Evolutionary conservation across 2,797 vertebrate species (phyloP).

Genomic region (Erethizon dorsatum): DNA sequence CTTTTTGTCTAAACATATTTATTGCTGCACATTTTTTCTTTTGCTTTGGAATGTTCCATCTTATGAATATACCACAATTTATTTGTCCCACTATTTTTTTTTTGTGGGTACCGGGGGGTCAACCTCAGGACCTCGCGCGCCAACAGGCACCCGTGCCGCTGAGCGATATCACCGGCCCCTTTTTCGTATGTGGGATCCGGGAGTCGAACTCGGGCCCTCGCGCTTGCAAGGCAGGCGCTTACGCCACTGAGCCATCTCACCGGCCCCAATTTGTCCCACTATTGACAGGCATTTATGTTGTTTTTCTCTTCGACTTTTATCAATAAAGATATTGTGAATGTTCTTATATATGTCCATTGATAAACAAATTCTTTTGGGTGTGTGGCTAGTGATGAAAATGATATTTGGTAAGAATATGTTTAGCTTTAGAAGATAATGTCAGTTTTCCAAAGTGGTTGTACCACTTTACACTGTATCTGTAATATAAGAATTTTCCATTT

Average conservation of each 20-base stretch:
- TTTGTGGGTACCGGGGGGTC: no score
- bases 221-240: no score
- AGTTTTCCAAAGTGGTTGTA: neutral
- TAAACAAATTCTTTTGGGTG: neutral
- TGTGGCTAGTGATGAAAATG: neutral
- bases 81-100: neutral
- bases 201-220: no score
- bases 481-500: slow-evolving; percentile 1
- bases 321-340: neutral
- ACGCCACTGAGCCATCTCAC: no score
- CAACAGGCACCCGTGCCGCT: no score
- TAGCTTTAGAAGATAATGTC: neutral
- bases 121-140: no score
- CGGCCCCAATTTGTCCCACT: neutral
- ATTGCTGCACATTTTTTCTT: neutral
- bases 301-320: slow-evolving; percentile 25
- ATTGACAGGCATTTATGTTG: neutral
- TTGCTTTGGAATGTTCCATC: neutral
- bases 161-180: no score
- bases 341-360: neutral
- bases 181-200: no score
- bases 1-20: neutral
- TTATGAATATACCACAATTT: neutral
- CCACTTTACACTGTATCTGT: neutral
- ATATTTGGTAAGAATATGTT: neutral